A percentile compares a stretch with the other conserved stretches of the same genome.
Evolutionary conservation across 2,888 invertebrate genomes (phyloP).

Genomic region (Diabrotica balteata): DNA sequence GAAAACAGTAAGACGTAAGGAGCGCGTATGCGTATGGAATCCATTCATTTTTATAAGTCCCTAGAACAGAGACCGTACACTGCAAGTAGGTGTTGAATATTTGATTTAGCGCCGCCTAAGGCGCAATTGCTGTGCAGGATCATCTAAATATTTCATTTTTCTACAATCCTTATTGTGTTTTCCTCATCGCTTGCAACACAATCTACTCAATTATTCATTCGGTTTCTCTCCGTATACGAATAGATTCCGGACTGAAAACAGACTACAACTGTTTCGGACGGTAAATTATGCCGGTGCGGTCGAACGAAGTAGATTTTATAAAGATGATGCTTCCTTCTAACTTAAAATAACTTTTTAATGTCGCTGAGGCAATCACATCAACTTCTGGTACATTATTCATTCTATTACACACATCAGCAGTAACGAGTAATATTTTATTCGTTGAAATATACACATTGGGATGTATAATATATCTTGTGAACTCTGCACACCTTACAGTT

Average conservation of each 20-base stretch:
- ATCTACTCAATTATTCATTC: conserved; percentile 52
- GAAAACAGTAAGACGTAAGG: conserved; percentile 7
- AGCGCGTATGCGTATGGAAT: conserved; percentile 29
- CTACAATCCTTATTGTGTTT: conserved; percentile 46
- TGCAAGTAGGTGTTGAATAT: conserved; percentile 42
- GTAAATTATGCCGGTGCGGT: conserved; percentile 10
- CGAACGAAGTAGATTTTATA: background rate
- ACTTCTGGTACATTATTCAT: no score
- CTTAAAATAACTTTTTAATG: no score
- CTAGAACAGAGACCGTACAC: conserved; percentile 23
- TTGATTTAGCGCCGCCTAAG: conserved; percentile 44
- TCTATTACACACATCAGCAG: no score
- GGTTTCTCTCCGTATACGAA: conserved; percentile 34
- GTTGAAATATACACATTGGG: no score
- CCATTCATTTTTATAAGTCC: conserved; percentile 37
- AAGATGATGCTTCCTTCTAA: background rate
- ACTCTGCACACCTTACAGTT: no score
- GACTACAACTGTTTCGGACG: conserved; percentile 17
- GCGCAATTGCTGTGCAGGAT: conserved; percentile 46
- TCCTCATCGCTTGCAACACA: conserved; percentile 53
- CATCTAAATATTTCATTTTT: conserved; percentile 49
- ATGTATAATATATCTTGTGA: no score
- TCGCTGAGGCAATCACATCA: background rate
- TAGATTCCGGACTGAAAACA: conserved; percentile 33
- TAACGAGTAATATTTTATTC: no score